phyloP scores from a whole-genome alignment of 1,140 invertebrate genomes.

The Aphelenchoides avenae region DNA sequence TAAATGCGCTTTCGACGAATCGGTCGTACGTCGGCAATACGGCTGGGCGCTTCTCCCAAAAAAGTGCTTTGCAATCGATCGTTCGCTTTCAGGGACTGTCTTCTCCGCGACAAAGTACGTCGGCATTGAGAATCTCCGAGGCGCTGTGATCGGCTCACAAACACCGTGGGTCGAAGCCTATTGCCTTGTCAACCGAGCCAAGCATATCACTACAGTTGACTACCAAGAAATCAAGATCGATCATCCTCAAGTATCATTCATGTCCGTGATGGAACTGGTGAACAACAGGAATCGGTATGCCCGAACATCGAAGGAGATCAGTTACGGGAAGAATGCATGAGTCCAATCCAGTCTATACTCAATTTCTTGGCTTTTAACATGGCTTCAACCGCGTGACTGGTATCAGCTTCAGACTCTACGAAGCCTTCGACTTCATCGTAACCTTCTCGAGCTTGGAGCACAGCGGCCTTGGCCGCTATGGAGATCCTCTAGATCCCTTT shows the following conservation, averaged over 20 bases:
- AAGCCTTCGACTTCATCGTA: neutral
- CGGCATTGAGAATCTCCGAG: neutral
- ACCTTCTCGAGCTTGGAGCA: slow-evolving; percentile 7
- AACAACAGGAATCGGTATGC: neutral
- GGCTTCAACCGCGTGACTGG: no score
- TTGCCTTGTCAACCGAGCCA: neutral
- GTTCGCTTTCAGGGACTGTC: slow-evolving; percentile 6
- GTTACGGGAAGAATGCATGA: neutral
- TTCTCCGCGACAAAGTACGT: slow-evolving; percentile 1
- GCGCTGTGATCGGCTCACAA: slow-evolving; percentile 1
- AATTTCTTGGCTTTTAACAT: neutral
- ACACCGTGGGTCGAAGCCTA: neutral
- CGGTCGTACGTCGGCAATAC: no score
- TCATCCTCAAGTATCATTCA: neutral
- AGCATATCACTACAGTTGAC: slow-evolving; percentile 1
- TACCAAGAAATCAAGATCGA: neutral
- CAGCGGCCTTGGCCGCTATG: slow-evolving; percentile 4
- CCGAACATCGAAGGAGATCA: no score
- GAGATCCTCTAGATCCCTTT: neutral
- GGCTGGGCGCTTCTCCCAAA: no score
- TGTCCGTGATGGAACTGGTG: no score
- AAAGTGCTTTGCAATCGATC: no score
- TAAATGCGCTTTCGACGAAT: no score
- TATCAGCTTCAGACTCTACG: neutral
- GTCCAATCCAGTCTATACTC: neutral